These are phyloP conservation scores for Caenorhabditis doughertyi DNA, from an alignment of 2,888 invertebrate species.

Conservation along the genomic window DNA sequence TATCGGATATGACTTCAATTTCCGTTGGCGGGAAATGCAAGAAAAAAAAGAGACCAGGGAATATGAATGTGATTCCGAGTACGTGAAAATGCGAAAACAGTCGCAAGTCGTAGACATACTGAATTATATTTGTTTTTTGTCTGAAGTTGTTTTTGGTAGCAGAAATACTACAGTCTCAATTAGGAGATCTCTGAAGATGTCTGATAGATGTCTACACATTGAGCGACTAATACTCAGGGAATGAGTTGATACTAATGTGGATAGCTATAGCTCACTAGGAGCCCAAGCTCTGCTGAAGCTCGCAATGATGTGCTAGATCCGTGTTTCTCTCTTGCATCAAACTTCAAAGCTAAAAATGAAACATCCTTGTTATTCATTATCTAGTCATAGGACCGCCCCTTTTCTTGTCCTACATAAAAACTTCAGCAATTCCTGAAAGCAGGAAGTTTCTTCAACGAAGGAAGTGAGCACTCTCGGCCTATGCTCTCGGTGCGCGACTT, in stretches of 20 bases:
- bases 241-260: background rate
- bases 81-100: background rate
- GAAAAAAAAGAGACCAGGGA: background rate
- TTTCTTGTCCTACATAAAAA: conserved; percentile 7
- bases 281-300: no score
- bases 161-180: background rate
- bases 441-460: conserved; percentile 45
- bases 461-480: conserved; percentile 50
- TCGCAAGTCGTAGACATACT: background rate
- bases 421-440: conserved; percentile 25
- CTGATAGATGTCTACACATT: no score
- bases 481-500: conserved; percentile 18
- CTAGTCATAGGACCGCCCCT: background rate
- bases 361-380: no score
- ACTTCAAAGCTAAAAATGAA: no score
- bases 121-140: background rate
- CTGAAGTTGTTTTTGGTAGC: background rate
- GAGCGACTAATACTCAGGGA: no score
- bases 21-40: conserved; percentile 23
- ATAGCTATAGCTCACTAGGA: background rate
- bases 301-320: no score
- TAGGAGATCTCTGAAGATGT: background rate
- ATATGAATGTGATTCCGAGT: conserved; percentile 10
- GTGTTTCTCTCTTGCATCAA: no score
- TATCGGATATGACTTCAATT: conserved; percentile 43